These are phyloP conservation scores for Hirudo medicinalis DNA, from an alignment of 1,140 invertebrate species.

Conservation along the genomic window DNA sequence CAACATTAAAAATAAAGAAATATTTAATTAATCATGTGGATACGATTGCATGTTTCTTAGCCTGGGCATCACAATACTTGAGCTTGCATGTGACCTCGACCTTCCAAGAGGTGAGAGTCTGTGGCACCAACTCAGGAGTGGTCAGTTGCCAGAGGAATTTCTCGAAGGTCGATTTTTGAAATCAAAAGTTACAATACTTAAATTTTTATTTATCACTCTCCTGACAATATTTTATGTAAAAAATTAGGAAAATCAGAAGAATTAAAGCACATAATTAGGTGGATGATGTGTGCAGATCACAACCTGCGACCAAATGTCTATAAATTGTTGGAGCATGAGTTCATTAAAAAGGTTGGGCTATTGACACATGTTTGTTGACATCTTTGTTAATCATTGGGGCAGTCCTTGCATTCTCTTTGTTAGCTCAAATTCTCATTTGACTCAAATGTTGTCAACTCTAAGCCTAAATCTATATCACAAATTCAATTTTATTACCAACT, in stretches of 20 bases:
- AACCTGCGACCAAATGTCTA: constrained; percentile 45
- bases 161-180: constrained; percentile 36
- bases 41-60: constrained; percentile 43
- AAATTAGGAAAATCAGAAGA: constrained; percentile 45
- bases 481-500: too few species aligned
- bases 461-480: too few species aligned
- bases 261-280: constrained; percentile 45
- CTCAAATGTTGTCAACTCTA: too few species aligned
- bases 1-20: neutral
- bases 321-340: constrained; percentile 40
- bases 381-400: too few species aligned
- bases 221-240: neutral
- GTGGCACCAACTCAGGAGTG: constrained; percentile 55
- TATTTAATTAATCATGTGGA: neutral
- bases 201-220: neutral
- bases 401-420: too few species aligned
- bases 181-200: neutral
- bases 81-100: constrained; percentile 56
- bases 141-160: constrained; percentile 42
- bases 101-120: constrained; percentile 53
- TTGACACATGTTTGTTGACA: too few species aligned
- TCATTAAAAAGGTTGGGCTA: constrained; percentile 29
- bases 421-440: too few species aligned
- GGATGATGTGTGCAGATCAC: constrained; percentile 49
- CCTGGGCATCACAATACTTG: constrained; percentile 58